These are phyloP conservation scores for Gadus macrocephalus DNA, from an alignment of 2,113 vertebrate genomes.

Conservation along the genomic window DNA sequence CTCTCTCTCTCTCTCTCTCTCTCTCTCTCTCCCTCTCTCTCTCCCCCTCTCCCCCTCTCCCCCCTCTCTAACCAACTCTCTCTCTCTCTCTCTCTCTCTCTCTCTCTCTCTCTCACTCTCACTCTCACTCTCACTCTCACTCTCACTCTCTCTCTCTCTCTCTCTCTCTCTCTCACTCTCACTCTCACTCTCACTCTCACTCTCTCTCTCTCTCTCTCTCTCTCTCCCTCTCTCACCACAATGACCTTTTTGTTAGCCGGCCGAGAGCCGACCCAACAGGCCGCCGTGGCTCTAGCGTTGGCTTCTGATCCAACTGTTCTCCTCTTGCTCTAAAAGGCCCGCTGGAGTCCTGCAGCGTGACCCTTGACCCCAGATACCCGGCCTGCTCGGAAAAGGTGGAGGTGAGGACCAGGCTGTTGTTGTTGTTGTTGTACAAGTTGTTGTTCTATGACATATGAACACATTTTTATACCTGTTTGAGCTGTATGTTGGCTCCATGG, in stretches of 20 bases:
- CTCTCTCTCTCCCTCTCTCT: not conserved
- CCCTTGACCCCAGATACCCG: conserved; percentile 57
- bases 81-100: too few species aligned
- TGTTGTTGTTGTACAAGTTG: conserved; percentile 18
- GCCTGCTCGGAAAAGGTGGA: conserved; percentile 67
- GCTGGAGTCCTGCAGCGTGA: conserved; percentile 55
- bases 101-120: too few species aligned
- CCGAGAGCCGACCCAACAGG: not conserved
- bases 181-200: not conserved
- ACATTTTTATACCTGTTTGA: too few species aligned
- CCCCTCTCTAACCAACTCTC: too few species aligned
- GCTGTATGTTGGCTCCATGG: too few species aligned
- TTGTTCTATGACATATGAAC: too few species aligned
- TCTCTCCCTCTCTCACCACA: conserved; percentile 13
- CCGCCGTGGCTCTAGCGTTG: not conserved
- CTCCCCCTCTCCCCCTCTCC: too few species aligned
- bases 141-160: not conserved
- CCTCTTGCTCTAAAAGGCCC: conserved; percentile 39
- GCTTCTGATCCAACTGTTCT: conserved; percentile 15
- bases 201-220: too few species aligned
- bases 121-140: too few species aligned
- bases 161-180: not conserved
- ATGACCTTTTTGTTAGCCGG: conserved; percentile 22
- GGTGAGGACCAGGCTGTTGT: conserved; percentile 60
- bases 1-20: not conserved